Base-by-base conservation (phyloP, 2,113 vertebrate genomes). In the Vicugna pacos region DNA sequence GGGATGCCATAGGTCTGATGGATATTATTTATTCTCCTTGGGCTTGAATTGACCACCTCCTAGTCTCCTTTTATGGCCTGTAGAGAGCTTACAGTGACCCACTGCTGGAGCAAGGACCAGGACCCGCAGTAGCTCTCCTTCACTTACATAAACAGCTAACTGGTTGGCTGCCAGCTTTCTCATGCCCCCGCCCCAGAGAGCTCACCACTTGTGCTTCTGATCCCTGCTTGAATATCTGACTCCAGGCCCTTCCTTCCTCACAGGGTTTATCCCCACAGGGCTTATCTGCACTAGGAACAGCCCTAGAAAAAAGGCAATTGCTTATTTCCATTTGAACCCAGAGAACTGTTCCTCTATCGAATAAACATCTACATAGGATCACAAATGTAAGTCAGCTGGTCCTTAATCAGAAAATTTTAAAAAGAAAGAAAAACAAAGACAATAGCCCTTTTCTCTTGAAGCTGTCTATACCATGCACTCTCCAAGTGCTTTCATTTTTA, bases 211-310 rank as follows among this genome's bases (percentile, higher is more conserved):
- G 64, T 52, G 80, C 56, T 84, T 84, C 60, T 83, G 79, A 76
- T 88, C 54, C 85, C 79, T 26, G 32, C 60, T 56, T 65, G 77
- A 81, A 46, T 60, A 94, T 92, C 76, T 76, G 79, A 87, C 89
- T 92, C 85, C 35, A 91, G 89, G 65, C 54, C 82, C 67, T 93
- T 97, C 85, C 89, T 96, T 94, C 84, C 84, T 89, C 75, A 22
- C 83, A 73, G 35, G 54, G 13, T 28, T 82, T 32, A 22, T 85
- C 77, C 62, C 67, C 67, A 65, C 83, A 73, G 35, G 54, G 13
- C 32, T 82, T 32, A 22, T 85, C 77, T 54, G 60, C 67, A 65
- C 30, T 17, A n/a, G n/a, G n/a, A 67, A 52, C 17, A 28, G n/a
- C 72, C 19, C 54, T 24, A 65, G 35, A 64, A 84, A 89, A 89